phyloP scores from a whole-genome alignment of 2,888 invertebrate genomes.

The Amiota mariae region DNA sequence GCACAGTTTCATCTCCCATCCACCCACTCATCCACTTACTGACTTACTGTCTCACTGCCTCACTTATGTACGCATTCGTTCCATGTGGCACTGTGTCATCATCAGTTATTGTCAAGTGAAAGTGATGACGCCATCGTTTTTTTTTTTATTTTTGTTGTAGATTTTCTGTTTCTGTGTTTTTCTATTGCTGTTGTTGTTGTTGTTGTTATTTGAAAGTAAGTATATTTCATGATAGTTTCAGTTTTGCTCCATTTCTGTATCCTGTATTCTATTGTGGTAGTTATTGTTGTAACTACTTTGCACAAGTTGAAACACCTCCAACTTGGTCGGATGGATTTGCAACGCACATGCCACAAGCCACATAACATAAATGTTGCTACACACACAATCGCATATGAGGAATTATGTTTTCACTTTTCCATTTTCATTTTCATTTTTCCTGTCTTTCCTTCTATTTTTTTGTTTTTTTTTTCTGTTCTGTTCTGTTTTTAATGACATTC shows the following conservation, averaged over 20 bases:
- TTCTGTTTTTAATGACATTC: too few species aligned
- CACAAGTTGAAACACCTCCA: slow-evolving; percentile 16
- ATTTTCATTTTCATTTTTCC: background rate
- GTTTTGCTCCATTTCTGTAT: too few species aligned
- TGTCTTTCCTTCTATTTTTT: background rate
- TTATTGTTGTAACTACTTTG: background rate
- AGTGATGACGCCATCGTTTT: slow-evolving; percentile 56
- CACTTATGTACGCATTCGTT: slow-evolving; percentile 7
- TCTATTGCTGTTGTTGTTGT: background rate
- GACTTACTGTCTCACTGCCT: background rate
- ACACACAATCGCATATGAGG: background rate
- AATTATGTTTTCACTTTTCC: slow-evolving; percentile 4
- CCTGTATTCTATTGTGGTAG: too few species aligned
- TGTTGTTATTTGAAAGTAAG: too few species aligned
- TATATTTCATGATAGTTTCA: too few species aligned
- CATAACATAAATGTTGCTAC: background rate
- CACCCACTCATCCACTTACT: background rate
- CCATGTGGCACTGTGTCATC: slow-evolving; percentile 12
- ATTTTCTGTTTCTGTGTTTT: background rate
- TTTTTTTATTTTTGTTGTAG: slow-evolving; percentile 18
- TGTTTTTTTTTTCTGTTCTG: background rate
- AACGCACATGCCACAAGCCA: background rate
- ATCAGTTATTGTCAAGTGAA: slow-evolving; percentile 45
- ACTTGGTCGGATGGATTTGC: background rate
- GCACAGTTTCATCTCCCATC: background rate